Base-by-base conservation (phyloP, 2,113 vertebrate genomes). In the Abramis brama region DNA sequence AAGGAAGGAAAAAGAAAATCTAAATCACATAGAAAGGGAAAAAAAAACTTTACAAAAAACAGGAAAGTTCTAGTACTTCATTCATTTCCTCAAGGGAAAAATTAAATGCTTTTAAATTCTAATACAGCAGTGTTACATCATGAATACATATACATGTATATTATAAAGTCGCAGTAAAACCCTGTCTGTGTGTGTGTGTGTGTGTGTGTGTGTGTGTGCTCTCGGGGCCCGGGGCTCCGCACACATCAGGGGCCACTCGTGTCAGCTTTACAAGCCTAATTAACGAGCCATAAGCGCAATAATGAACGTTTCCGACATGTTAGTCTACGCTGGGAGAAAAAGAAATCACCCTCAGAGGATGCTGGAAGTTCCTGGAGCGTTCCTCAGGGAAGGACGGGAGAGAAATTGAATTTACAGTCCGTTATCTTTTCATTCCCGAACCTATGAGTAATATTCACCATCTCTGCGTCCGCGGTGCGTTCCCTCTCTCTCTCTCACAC, bases 261-360 rank as follows among this genome's bases (percentile, higher is more conserved):
- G 92, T 91, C 83, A 90, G 90, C 92, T 93, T 93, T 93, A 94
- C 93, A 93, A 91, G 94, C 92, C 91, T 94, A 94, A 95, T 95
- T 94, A 94, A 95, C 92, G 91, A 93, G 93, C 91, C 93, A 93
- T 91, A 93, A 94, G 93, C 79, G 87, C 94, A 92, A 91, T 93
- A 92, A 94, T 93, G 94, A 95, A 93, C 93, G 77, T 94, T 94
- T 94, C 89, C 93, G 93, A 93, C 88, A 92, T 92, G 92, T 93
- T 94, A 91, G 93, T 92, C 91, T 93, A 93, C 83, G 91, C 91
- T 92, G 89, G 91, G 79, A 84, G 75, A 81, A 59, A 94, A 94
- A 93, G 25, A 93, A 94, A 94, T 93, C 87, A 91, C 89, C 92
- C 91, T 90, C 85, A 91, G 92, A 90, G 92, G 90, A 91, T 90